These are phyloP conservation scores for Eumaeus atala DNA, from an alignment of 1,140 invertebrate species.

Conservation along the genomic window DNA sequence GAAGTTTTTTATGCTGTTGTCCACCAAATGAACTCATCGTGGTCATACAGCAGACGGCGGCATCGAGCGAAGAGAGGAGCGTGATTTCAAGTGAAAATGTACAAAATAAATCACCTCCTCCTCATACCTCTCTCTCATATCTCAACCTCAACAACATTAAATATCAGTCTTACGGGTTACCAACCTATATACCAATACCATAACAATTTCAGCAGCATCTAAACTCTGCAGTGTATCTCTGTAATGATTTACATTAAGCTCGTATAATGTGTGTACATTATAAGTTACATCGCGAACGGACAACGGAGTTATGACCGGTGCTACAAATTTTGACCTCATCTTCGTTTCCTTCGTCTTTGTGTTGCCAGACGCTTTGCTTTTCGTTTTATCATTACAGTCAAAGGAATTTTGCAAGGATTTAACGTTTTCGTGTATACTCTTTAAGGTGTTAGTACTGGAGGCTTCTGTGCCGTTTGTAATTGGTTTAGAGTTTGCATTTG, in stretches of 20 bases:
- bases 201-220: conserved; percentile 24
- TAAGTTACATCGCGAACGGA: conserved; percentile 38
- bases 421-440: background rate
- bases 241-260: conserved; percentile 21
- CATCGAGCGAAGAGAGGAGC: no score
- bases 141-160: no score
- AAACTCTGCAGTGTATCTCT: background rate
- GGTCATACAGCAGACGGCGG: no score
- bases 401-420: background rate
- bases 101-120: no score
- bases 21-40: no score
- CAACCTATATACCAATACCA: conserved; percentile 41
- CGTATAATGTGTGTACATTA: conserved; percentile 26
- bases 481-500: background rate
- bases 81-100: no score
- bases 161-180: background rate
- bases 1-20: no score
- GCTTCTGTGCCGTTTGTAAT: background rate
- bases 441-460: background rate
- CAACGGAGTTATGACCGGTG: conserved; percentile 47
- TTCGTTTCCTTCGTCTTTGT: conserved; percentile 25
- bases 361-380: conserved; percentile 3
- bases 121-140: no score
- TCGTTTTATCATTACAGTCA: background rate
- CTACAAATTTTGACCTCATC: conserved; percentile 37